Percentiles rank a stretch among this genome's conserved stretches.
Evolutionary conservation across 2,888 invertebrate species (phyloP).

Genomic region (Acrobasis suavella): DNA sequence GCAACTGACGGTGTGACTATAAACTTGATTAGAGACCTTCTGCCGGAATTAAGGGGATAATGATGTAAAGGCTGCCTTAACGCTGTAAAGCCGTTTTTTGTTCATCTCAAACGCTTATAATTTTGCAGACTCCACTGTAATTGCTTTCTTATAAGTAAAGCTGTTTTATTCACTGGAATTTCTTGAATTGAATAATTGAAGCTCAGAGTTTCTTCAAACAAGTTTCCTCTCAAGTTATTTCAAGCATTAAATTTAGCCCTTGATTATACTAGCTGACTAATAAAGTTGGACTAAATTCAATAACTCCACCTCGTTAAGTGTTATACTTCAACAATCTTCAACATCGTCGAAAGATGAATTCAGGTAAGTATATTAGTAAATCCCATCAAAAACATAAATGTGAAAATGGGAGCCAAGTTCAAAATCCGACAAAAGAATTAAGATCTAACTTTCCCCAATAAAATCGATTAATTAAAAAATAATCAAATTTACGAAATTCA

Average conservation of each 20-base stretch:
- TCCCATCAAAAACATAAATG: too few relatives aligned
- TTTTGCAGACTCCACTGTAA: conserved; percentile 25
- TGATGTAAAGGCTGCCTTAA: conserved; percentile 39
- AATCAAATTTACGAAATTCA: too few relatives aligned
- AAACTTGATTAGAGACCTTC: conserved; percentile 52
- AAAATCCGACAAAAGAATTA: too few relatives aligned
- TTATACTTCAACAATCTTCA: too few relatives aligned
- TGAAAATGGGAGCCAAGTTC: too few relatives aligned
- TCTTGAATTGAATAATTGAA: conserved; percentile 2
- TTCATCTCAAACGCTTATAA: conserved; percentile 35
- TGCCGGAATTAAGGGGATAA: conserved; percentile 38
- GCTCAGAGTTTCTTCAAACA: conserved; percentile 14
- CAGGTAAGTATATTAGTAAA: too few relatives aligned
- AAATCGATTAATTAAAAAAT: too few relatives aligned
- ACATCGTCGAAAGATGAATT: too few relatives aligned
- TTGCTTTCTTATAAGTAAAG: conserved; percentile 15
- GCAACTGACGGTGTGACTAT: conserved; percentile 43
- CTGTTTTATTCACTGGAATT: not conserved
- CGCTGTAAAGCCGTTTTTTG: conserved; percentile 42
- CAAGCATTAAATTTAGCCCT: not conserved
- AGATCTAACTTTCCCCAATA: too few relatives aligned
- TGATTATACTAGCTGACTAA: not conserved
- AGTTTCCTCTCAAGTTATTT: conserved; percentile 4
- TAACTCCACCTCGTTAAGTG: too few relatives aligned
- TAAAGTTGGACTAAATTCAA: too few relatives aligned